A percentile compares a stretch with the other conserved stretches of the same genome.
These are phyloP conservation scores for Lepisosteus oculatus DNA, from an alignment of 2,113 vertebrate genomes.

Conservation along the genomic window DNA sequence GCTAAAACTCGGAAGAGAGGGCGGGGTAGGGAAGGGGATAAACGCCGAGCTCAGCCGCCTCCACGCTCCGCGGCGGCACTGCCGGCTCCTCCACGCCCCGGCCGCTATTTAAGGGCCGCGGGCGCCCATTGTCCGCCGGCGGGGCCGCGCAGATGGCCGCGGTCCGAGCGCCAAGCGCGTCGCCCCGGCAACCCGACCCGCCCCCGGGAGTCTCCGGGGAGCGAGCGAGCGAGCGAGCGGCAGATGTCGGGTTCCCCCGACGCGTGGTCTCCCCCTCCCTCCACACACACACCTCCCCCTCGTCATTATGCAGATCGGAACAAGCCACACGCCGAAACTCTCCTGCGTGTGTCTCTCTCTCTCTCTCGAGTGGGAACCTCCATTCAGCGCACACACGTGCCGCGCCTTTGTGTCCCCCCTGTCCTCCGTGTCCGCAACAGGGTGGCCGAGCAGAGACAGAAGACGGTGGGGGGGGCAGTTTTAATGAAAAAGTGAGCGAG, in stretches of 20 bases:
- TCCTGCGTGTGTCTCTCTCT: conserved; percentile 36
- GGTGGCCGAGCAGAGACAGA: conserved; percentile 26
- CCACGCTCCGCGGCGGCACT: conserved; percentile 23
- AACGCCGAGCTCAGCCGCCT: conserved; percentile 1
- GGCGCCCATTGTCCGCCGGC: conserved; percentile 38
- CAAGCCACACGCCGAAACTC: conserved; percentile 43
- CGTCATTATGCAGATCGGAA: conserved; percentile 43
- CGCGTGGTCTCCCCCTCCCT: conserved; percentile 26
- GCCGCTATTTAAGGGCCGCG: conserved; percentile 38
- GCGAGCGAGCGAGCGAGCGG: conserved; percentile 21
- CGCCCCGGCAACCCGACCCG: conserved; percentile 46
- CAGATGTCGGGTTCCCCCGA: conserved; percentile 45
- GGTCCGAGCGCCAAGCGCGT: conserved; percentile 32
- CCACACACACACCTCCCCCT: conserved; percentile 10
- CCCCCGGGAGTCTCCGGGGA: conserved; percentile 38
- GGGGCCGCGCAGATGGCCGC: conserved; percentile 51
- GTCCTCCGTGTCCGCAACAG: conserved; percentile 32
- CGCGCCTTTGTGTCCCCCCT: conserved; percentile 31
- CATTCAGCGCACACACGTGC: conserved; percentile 44
- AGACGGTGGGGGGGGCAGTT: background rate
- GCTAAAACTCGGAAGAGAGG: background rate
- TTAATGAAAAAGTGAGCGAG: conserved; percentile 13
- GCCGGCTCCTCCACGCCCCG: conserved; percentile 15
- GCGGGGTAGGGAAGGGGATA: too few species aligned
- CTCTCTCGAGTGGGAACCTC: conserved; percentile 33